Percentiles rank a stretch among this genome's conserved stretches.
phyloP scores from a whole-genome alignment of 2,888 invertebrate genomes.

The Tillus elongatus region DNA sequence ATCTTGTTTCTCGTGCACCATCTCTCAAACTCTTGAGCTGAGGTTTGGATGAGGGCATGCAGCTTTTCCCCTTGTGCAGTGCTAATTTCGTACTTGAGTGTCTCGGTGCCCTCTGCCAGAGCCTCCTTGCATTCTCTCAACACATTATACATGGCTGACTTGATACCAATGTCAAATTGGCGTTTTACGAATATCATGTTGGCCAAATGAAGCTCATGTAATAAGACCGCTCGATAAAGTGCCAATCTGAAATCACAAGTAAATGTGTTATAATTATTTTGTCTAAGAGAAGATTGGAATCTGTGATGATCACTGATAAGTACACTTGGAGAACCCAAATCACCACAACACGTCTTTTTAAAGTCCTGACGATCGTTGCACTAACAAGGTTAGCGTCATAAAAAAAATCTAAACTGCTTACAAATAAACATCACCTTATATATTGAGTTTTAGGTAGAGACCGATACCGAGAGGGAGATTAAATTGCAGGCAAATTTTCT shows the following conservation, averaged over 20 bases:
- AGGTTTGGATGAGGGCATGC: constrained; percentile 42
- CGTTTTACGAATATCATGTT: constrained; percentile 31
- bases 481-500: no score
- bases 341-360: no score
- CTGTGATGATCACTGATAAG: no score
- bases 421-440: no score
- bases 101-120: constrained; percentile 42
- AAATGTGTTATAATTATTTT: no score
- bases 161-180: constrained; percentile 38
- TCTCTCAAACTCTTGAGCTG: constrained; percentile 44
- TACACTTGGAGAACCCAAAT: no score
- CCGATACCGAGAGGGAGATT: no score
- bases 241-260: constrained; percentile 44
- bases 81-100: constrained; percentile 46
- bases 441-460: no score
- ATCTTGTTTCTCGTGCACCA: constrained; percentile 43
- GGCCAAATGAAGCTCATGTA: constrained; percentile 50
- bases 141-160: constrained; percentile 38
- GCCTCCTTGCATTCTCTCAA: constrained; percentile 44
- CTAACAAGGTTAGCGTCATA: no score
- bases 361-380: no score
- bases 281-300: no score
- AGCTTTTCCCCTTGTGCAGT: constrained; percentile 50
- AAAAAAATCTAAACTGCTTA: no score
- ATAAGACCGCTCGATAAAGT: constrained; percentile 67